phyloP scores from a whole-genome alignment of 2,797 vertebrate genomes.

The Hypotaenidia okinawae region DNA sequence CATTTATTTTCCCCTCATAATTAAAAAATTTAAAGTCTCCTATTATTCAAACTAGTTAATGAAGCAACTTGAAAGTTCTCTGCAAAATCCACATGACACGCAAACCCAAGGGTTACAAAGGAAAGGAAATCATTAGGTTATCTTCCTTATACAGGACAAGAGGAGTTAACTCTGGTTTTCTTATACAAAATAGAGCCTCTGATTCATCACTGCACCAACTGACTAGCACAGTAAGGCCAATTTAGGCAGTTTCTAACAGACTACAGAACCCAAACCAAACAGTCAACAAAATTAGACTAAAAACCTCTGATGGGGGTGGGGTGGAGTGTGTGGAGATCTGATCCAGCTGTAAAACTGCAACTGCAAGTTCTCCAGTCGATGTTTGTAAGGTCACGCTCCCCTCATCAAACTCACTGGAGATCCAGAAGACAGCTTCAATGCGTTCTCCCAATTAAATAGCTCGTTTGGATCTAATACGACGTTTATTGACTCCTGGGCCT shows the following conservation, averaged over 20 bases:
- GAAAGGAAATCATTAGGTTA: background rate
- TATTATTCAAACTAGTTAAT: background rate
- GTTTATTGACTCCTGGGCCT: conserved; percentile 73
- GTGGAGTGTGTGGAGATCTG: background rate
- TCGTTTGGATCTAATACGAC: conserved; percentile 66
- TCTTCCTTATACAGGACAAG: background rate
- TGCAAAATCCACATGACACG: background rate
- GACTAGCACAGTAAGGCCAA: conserved; percentile 26
- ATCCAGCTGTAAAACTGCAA: background rate
- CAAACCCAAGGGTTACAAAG: background rate
- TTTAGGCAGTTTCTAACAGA: conserved; percentile 28
- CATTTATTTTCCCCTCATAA: background rate
- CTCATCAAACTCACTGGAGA: conserved; percentile 8
- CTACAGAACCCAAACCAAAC: conserved; percentile 3
- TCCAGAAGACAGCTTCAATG: conserved; percentile 22
- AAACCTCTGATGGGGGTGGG: background rate
- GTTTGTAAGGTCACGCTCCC: background rate
- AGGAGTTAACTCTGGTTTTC: conserved; percentile 37
- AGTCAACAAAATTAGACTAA: conserved; percentile 11
- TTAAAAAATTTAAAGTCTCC: background rate
- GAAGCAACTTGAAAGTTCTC: background rate
- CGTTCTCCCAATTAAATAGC: conserved; percentile 58
- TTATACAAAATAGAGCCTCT: conserved; percentile 25
- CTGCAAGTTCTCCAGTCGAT: background rate
- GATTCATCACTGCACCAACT: conserved; percentile 42